Evolutionary conservation across 2,797 vertebrate genomes (phyloP).

Genomic region (Furcifer pardalis): DNA sequence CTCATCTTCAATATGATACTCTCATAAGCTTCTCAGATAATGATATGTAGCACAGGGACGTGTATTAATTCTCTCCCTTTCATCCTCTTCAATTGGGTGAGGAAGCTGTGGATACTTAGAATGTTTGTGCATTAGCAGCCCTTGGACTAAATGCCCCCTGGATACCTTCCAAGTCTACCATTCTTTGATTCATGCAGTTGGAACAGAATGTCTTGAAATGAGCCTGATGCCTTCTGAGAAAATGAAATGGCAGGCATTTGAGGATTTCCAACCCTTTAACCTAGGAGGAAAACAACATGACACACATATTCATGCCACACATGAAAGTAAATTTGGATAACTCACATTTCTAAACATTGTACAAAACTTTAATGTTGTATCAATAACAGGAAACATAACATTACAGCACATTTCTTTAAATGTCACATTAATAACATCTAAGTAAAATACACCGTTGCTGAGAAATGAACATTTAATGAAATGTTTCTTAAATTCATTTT

Average conservation of each 20-base stretch:
- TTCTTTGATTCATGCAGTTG: not conserved
- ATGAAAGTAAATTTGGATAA: not conserved
- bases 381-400: not conserved
- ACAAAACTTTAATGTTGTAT: not conserved
- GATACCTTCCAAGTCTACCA: no score
- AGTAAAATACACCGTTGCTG: not conserved
- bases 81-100: no score
- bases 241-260: not conserved
- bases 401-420: not conserved
- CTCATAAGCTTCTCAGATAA: no score
- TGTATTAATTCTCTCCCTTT: no score
- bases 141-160: no score
- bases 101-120: no score
- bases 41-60: no score
- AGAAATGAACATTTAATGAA: not conserved
- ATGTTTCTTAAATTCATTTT: not conserved
- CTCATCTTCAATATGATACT: no score
- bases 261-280: not conserved
- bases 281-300: not conserved
- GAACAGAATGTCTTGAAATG: not conserved
- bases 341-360: not conserved
- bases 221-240: no score
- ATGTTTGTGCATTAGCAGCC: no score
- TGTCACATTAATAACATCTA: not conserved
- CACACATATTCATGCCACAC: not conserved